These are phyloP conservation scores for Lypha dubia DNA, from an alignment of 2,888 invertebrate species.

Conservation along the genomic window DNA sequence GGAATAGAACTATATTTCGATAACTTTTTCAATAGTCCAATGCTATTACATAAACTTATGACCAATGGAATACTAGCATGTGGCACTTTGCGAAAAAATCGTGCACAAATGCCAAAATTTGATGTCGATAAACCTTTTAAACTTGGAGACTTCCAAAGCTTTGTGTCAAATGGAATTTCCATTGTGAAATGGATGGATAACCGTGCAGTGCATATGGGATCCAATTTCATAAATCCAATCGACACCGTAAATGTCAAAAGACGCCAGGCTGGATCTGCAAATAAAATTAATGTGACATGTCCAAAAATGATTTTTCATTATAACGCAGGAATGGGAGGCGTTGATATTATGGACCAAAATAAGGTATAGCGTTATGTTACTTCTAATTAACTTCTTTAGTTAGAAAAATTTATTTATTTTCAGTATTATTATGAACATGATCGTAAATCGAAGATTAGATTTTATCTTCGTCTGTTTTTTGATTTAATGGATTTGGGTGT, in stretches of 20 bases:
- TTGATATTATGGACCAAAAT: constrained; percentile 45
- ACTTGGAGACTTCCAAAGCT: constrained; percentile 31
- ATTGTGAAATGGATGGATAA: constrained; percentile 46
- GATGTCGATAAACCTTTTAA: constrained; percentile 21
- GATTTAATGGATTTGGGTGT: constrained; percentile 45
- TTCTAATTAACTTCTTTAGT: background rate
- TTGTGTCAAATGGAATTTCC: constrained; percentile 30
- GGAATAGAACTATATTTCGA: constrained; percentile 29
- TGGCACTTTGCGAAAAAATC: constrained; percentile 37
- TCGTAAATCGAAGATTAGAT: constrained; percentile 22
- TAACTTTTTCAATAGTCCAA: constrained; percentile 41
- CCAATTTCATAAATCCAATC: constrained; percentile 51
- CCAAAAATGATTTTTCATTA: constrained; percentile 36
- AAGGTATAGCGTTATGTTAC: constrained; percentile 15
- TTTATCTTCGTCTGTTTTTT: constrained; percentile 3
- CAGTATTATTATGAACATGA: constrained; percentile 39
- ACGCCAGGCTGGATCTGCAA: constrained; percentile 40
- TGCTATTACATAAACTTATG: constrained; percentile 35
- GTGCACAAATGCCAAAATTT: constrained; percentile 41
- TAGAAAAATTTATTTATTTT: constrained; percentile 12
- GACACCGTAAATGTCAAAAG: constrained; percentile 38
- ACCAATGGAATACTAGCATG: constrained; percentile 32
- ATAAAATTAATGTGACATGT: constrained; percentile 26
- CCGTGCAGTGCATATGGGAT: constrained; percentile 40
- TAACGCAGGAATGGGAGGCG: constrained; percentile 39